Evolutionary conservation across 2,113 vertebrate species (phyloP), one percentile per base, ranked within the genome.

Genomic region (Alouatta palliata): DNA sequence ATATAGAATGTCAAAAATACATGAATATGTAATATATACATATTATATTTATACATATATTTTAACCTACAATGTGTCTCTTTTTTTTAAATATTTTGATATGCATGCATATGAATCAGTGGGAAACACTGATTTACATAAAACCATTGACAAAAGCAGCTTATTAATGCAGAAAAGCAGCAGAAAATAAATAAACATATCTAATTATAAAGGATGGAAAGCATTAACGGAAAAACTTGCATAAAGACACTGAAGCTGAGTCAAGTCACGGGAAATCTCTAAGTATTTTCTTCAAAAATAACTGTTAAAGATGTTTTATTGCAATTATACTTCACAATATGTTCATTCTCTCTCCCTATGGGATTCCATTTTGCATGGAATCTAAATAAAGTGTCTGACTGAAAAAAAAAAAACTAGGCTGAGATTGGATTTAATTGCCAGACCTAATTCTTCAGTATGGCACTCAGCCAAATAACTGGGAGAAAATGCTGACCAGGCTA

Each of bases 371-470:
- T 94, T 97, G 89, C 79, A 89, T 23, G 73, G 58, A 91, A 89
- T 47, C 82, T 89, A 93, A 94, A 93, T 75, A 97, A 95, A 94
- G 37, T 71, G 58, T 58, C 68, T 68, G 35, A 71, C 76, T 47
- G 14, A 52, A 79, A 73, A 25, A 73, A 43, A 73, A 43, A 76
- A 91, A n/a, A 12, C 32, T 89, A 45, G 82, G 89, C 95, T 93
- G 73, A 88, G 45, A 54, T 12, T 70, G 77, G 81, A 96, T 94
- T 97, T 96, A 96, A 97, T 61, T 68, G 79, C 66, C 88, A 54
- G 45, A 97, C 32, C 84, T 95, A 66, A 82, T 97, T 96, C 94
- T 97, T 96, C 47, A 83, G 84, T 40, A 91, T 90, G 49, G 23
- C 96, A 97, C 97, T 68, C 30, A 98, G 77, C 93, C 68, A 95